phyloP scores from a whole-genome alignment of 2,888 invertebrate genomes.

The Heterodera filipjevi region DNA sequence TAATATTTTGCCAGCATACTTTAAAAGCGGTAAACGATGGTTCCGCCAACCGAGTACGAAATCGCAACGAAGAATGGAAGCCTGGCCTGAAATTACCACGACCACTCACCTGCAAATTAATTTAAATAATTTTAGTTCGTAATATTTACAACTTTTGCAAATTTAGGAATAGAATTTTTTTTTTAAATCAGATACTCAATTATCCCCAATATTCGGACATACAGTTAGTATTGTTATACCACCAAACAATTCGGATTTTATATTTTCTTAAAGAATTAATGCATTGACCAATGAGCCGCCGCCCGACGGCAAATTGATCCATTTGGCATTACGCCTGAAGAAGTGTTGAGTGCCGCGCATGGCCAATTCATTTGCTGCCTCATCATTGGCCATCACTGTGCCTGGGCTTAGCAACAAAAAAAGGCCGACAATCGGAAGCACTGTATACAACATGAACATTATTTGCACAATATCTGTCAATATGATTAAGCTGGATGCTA shows the following conservation, averaged over 20 bases:
- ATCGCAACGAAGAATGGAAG: constrained; percentile 11
- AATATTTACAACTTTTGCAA: not conserved
- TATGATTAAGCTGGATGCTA: not conserved
- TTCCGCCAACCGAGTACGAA: not conserved
- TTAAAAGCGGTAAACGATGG: not conserved
- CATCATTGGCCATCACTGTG: constrained; percentile 8
- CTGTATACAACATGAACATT: not conserved
- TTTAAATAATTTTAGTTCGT: not conserved
- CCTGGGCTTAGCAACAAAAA: not conserved
- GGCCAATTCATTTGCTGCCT: not conserved
- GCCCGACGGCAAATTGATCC: constrained; percentile 20
- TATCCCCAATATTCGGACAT: too few species aligned
- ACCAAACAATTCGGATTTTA: too few species aligned
- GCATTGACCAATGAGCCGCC: constrained; percentile 23
- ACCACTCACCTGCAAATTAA: constrained; percentile 5
- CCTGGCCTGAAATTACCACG: constrained; percentile 29
- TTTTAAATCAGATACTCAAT: too few species aligned
- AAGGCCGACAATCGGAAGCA: not conserved
- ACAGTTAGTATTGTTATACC: too few species aligned
- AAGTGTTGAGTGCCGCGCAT: constrained; percentile 21
- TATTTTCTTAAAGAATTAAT: not conserved
- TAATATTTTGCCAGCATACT: not conserved
- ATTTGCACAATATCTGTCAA: not conserved
- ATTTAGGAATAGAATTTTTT: too few species aligned
- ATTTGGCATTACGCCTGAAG: constrained; percentile 26